These are phyloP conservation scores for Hypotaenidia okinawae DNA, from an alignment of 2,797 vertebrate species.

Conservation along the genomic window DNA sequence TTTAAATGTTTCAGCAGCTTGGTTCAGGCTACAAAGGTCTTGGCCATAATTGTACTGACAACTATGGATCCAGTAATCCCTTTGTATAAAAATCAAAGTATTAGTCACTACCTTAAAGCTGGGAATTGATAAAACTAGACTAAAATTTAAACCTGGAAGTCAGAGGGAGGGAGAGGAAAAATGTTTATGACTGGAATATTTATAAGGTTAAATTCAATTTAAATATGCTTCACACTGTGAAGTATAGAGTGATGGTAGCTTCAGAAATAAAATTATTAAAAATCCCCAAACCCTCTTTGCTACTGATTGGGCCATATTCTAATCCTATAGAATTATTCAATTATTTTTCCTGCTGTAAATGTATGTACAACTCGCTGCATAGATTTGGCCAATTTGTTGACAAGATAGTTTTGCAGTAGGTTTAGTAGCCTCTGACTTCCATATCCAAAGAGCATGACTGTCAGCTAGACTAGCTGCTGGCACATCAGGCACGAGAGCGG, in stretches of 20 bases:
- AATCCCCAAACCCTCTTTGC: not conserved
- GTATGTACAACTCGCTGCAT: not conserved
- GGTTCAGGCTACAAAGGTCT: not conserved
- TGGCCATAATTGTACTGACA: constrained; percentile 23
- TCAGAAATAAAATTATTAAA: not conserved
- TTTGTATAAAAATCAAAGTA: constrained; percentile 42
- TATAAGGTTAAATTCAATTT: not conserved
- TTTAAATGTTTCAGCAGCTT: constrained; percentile 8
- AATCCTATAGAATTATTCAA: not conserved
- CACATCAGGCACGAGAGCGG: accelerated
- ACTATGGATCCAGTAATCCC: constrained; percentile 30
- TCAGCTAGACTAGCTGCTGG: not conserved
- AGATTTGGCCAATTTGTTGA: not conserved
- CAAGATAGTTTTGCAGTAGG: not conserved
- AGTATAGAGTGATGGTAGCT: not conserved
- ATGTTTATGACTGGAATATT: not conserved
- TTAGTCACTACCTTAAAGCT: not conserved
- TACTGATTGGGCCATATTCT: not conserved
- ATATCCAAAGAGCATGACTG: not conserved
- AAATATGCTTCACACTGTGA: not conserved
- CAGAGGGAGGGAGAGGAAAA: not conserved
- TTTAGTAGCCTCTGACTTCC: not conserved
- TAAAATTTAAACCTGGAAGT: not conserved
- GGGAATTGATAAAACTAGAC: not conserved
- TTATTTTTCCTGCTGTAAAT: not conserved